Base-by-base conservation (phyloP, 2,888 invertebrate species). In the Gnatocerus cornutus region DNA sequence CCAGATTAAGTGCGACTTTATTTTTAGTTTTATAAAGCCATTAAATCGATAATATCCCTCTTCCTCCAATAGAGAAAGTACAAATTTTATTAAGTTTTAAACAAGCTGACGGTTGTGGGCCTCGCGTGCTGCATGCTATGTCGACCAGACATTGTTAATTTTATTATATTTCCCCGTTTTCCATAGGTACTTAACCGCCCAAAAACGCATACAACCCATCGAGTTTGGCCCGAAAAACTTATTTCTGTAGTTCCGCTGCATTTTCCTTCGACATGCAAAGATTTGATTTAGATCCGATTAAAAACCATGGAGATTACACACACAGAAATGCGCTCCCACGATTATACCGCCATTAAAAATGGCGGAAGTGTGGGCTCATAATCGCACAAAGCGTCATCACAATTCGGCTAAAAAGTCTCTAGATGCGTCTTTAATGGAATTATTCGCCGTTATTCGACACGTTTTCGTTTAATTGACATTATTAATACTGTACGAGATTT, bases 1-100 rank as follows among this genome's bases (percentile, higher is more conserved):
- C 13, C 46, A 4, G 46, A 46, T 46, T 46, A 46, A 46, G 46
- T 53, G 50, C 50, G 33, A 30, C 52, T 58, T 41, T 43, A 43
- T 41, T 43, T 58, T 58, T 30, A 10, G 29, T 29, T 58, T 62
- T 62, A 43, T 52, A 43, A 43, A 56, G 52, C 43, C 43, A 39
- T 68, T 61, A 53, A 53, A 68, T 68, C 67, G 50, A 61, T 68
- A 59, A 52, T 21, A 14, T 45, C 41, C 59, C 61, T 13, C 52
- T 59, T 68, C 53, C 43, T 45, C 56, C 30, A 39, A 33, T 43
- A 33, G 55, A 46, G 55, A 61, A 59, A 59, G 46, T 53, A 59
- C 46, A 61, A 68, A 68, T 68, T 68, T 68, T 59, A 68, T 68
- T 68, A 68, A 68, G 61, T 61, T 68, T 53, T 68, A 68, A 68